Base-by-base conservation (phyloP, 2,888 invertebrate species). In the Vandiemenella viatica region DNA sequence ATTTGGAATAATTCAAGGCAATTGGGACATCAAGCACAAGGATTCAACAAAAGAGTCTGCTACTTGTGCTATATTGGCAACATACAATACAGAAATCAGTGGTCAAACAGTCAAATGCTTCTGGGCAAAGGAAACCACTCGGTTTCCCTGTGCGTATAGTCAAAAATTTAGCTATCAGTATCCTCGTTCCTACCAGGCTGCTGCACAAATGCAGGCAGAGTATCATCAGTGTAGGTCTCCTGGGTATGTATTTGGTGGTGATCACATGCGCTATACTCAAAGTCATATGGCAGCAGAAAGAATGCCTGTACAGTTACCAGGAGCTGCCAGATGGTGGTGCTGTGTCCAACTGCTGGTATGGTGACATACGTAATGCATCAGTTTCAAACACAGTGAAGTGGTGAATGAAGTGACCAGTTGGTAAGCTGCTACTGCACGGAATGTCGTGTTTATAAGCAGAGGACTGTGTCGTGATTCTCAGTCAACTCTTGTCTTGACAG, bases 21-120 rank as follows among this genome's bases (percentile, higher is more conserved):
- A 98, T 60, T 77, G 96, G 68, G 92, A 95, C 59, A 97, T 97
- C 75, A 95, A 95, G 73, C 95, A 97, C 68, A 97, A 98, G 71
- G 97, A 97, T 73, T 83, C 87, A 53, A 87, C 88, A 61, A 98
- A 98, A 72, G 96, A 97, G 68, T 84, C 91, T 43, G 98, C 97
- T 46, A 89, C 95, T 55, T 90, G 90, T 67, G 97, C 97, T 58
- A 98, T 98, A 61, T 92, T 95, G 71, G 83, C 85, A 48, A 84
- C 92, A 66, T 92, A 97, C 70, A 95, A 93, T 63, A 88, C 90
- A 58, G 95, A 96, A 69, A 85, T 98, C 60, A 88, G 86, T 63
- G 96, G 96, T 52, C 89, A 92, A 65, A 79, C 82, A 58, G 93
- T 97, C 46, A 96, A 97, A 73, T 97, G 97, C 72, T 96, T 96